Conservation (phyloP, 2,113 vertebrate genomes). For the Suricata suricatta region DNA sequence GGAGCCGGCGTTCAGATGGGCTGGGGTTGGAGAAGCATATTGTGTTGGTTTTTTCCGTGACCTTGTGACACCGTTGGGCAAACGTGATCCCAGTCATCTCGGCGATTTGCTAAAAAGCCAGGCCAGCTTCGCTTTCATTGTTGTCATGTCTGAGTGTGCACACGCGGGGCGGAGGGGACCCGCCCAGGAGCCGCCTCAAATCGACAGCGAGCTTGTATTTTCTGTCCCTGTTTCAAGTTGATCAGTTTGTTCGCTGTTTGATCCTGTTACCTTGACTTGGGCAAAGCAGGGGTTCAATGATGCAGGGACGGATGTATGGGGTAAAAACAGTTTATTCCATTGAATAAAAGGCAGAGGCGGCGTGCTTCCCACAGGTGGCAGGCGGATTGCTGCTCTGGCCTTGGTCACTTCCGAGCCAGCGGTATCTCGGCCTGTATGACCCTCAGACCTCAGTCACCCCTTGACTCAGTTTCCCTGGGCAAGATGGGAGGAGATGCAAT, state of each 20-base stretch:
- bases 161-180: fast-evolving
- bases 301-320: neutral
- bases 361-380: no score
- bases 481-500: fast-evolving
- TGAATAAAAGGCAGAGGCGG: no score
- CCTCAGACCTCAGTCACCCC: fast-evolving
- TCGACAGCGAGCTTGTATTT: neutral
- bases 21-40: constrained; percentile 87
- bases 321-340: neutral
- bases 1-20: constrained; percentile 85
- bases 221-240: neutral
- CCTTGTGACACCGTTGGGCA: constrained; percentile 93
- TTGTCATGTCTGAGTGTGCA: neutral
- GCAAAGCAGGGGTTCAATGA: neutral
- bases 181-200: neutral
- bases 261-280: neutral
- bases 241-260: neutral
- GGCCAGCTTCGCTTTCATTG: constrained; percentile 23
- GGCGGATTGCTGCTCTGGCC: no score
- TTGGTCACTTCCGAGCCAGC: neutral
- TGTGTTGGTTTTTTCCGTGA: constrained; percentile 87
- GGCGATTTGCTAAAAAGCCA: constrained; percentile 76
- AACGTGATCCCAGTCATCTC: constrained; percentile 89
- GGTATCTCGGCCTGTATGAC: fast-evolving
- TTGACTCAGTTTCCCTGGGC: neutral